A percentile compares a stretch with the other conserved stretches of the same genome.
Evolutionary conservation across 2,888 invertebrate species (phyloP).

Genomic region (Cephus runcator): DNA sequence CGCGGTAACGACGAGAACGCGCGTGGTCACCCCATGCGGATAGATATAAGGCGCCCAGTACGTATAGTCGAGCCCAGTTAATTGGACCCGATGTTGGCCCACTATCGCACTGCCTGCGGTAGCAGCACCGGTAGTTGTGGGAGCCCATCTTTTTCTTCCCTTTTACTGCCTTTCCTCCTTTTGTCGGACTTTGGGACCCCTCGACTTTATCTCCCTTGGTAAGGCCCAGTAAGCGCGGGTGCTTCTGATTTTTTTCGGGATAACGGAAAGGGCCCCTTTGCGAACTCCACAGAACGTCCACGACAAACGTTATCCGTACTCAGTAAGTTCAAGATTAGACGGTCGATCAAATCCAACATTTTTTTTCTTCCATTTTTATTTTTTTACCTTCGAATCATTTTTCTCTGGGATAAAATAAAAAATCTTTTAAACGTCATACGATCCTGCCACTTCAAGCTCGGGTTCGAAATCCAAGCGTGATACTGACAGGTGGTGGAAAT

Average conservation of each 20-base stretch:
- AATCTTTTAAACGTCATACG: not conserved
- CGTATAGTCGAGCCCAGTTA: constrained; percentile 43
- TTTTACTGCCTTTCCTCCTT: constrained; percentile 11
- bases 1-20: constrained; percentile 21
- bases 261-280: constrained; percentile 6
- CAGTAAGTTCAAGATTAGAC: not conserved
- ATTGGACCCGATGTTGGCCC: constrained; percentile 59
- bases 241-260: not conserved
- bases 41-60: constrained; percentile 40
- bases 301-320: not conserved
- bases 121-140: constrained; percentile 50
- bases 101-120: constrained; percentile 46
- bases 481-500: not conserved
- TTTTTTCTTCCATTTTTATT: not conserved
- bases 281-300: not conserved
- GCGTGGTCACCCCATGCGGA: constrained; percentile 36
- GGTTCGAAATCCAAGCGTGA: not conserved
- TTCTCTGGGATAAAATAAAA: not conserved
- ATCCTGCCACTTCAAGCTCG: not conserved
- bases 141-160: constrained; percentile 28
- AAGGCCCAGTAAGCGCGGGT: constrained; percentile 7
- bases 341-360: not conserved
- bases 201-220: not conserved
- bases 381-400: not conserved
- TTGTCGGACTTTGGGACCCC: constrained; percentile 5